A percentile compares a stretch with the other conserved stretches of the same genome.
Conservation (phyloP, 2,888 invertebrate genomes). For the Andrena praecox region DNA sequence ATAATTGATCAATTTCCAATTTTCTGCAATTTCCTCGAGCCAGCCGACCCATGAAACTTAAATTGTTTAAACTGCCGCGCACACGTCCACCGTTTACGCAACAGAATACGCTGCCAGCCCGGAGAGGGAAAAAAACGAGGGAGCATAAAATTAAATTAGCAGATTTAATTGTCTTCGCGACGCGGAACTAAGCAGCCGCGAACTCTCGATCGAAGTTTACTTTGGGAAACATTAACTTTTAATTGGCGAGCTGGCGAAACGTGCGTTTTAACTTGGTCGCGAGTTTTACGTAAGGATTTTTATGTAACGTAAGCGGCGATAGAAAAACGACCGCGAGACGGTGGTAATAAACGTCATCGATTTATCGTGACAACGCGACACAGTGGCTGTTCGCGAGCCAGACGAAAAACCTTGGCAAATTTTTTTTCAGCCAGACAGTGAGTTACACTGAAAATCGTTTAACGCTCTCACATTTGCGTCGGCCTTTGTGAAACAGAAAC, state of each 20-base stretch:
- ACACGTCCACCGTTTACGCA: not conserved
- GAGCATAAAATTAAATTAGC: not conserved
- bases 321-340: not conserved
- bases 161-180: not conserved
- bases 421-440: not conserved
- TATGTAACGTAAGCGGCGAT: slow-evolving; percentile 19
- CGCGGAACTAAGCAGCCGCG: not conserved
- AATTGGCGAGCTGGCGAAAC: not conserved
- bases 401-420: slow-evolving; percentile 4
- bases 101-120: not conserved
- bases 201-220: not conserved
- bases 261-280: slow-evolving; percentile 7
- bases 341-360: not conserved
- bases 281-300: slow-evolving; percentile 41
- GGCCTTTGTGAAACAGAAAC: too few relatives aligned
- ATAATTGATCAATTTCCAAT: not conserved
- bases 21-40: not conserved
- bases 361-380: not conserved
- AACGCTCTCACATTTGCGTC: too few relatives aligned
- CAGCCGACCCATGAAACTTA: not conserved
- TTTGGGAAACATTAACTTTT: not conserved
- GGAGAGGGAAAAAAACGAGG: not conserved
- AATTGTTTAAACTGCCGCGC: too few relatives aligned
- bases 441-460: too few relatives aligned
- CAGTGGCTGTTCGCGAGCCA: not conserved